phyloP scores from a whole-genome alignment of 2,888 invertebrate species.

The Leptinotarsa haldemani region DNA sequence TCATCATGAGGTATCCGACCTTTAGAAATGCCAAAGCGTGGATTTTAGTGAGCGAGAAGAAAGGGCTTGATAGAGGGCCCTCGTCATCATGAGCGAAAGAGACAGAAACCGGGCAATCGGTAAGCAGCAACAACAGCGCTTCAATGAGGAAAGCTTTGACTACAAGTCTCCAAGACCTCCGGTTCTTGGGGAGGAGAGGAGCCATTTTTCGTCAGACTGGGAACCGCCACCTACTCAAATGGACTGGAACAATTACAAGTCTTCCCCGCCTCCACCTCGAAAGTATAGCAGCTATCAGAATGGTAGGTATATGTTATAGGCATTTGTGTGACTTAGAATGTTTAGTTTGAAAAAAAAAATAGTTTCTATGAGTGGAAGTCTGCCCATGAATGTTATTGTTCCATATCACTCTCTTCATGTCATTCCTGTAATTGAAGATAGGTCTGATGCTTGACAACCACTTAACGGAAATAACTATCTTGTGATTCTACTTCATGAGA shows the following conservation, averaged over 20 bases:
- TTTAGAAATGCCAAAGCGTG: conserved; percentile 43
- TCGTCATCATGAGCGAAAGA: conserved; percentile 58
- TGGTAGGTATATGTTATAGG: conserved; percentile 47
- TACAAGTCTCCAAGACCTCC: conserved; percentile 86
- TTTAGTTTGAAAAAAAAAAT: too few species aligned
- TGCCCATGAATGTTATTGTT: too few species aligned
- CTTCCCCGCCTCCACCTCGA: conserved; percentile 55
- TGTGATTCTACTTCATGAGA: too few species aligned
- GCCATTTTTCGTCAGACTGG: conserved; percentile 60
- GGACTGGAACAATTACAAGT: conserved; percentile 55
- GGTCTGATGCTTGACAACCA: too few species aligned
- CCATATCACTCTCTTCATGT: too few species aligned
- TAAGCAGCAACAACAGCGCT: conserved; percentile 49
- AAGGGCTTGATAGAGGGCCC: conserved; percentile 49
- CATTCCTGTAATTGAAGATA: too few species aligned
- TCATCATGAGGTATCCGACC: conserved; percentile 57
- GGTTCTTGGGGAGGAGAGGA: conserved; percentile 80
- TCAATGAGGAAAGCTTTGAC: conserved; percentile 60
- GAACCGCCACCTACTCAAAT: conserved; percentile 48
- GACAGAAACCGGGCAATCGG: conserved; percentile 44
- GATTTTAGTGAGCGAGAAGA: conserved; percentile 43
- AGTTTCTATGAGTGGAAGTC: too few species aligned
- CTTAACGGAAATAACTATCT: too few species aligned
- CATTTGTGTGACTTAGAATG: not conserved
- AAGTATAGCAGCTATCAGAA: conserved; percentile 51